These are phyloP conservation scores for Cardiocondyla obscurior DNA, from an alignment of 1,140 invertebrate genomes.

Conservation along the genomic window DNA sequence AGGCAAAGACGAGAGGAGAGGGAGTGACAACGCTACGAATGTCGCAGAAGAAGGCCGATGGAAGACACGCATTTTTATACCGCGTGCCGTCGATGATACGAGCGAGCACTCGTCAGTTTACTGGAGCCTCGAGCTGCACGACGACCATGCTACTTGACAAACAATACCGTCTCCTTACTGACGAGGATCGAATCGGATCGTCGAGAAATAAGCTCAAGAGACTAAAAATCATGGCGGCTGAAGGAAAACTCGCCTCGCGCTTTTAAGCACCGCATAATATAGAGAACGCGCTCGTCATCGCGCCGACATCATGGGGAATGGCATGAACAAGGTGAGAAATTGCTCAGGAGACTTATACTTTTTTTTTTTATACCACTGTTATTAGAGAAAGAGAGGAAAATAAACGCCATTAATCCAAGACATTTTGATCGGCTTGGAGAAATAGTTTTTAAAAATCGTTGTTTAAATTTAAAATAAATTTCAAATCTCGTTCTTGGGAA, in stretches of 20 bases:
- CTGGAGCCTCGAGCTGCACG: neutral
- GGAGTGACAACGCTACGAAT: neutral
- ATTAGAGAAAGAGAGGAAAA: neutral
- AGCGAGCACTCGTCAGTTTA: conserved; percentile 12
- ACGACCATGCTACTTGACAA: conserved; percentile 59
- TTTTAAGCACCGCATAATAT: conserved; percentile 37
- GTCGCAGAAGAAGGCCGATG: neutral
- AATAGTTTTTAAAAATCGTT: neutral
- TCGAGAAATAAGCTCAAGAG: conserved; percentile 65
- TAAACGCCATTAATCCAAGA: neutral
- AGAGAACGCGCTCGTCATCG: neutral
- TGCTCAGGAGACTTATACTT: neutral
- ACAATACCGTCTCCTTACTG: conserved; percentile 14
- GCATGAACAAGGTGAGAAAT: conserved; percentile 90
- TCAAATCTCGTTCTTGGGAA: too few relatives aligned
- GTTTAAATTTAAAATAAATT: too few relatives aligned
- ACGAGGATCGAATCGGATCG: conserved; percentile 58
- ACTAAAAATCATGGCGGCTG: conserved; percentile 62
- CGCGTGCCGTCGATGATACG: conserved; percentile 15
- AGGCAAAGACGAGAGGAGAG: neutral
- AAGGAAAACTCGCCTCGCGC: conserved; percentile 10
- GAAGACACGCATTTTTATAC: neutral
- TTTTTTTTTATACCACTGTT: too few relatives aligned
- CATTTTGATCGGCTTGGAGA: neutral
- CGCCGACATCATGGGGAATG: conserved; percentile 87